Evolutionary conservation across 2,888 invertebrate genomes (phyloP).

Genomic region (Yponomeuta plumbellus): DNA sequence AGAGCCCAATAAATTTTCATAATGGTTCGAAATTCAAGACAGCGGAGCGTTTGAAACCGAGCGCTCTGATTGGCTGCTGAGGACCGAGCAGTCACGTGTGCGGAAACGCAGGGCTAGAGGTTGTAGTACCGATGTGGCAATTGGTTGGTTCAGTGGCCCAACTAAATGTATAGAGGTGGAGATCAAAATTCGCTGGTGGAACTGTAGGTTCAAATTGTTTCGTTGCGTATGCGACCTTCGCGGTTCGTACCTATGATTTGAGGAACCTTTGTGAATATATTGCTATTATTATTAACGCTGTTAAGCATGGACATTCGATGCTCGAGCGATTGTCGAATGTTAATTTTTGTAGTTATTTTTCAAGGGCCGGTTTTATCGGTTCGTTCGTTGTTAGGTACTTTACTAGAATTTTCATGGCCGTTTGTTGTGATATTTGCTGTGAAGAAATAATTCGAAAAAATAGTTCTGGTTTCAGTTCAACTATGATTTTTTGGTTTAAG

Average conservation of each 20-base stretch:
- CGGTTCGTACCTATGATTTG: neutral
- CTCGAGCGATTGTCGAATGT: neutral
- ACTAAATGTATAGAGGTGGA: neutral
- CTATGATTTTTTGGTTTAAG: neutral
- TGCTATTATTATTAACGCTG: neutral
- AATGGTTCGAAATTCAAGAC: conserved; percentile 8
- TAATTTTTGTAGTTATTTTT: neutral
- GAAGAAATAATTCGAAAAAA: neutral
- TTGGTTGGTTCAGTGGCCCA: neutral
- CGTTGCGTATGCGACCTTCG: conserved; percentile 10
- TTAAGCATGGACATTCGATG: neutral
- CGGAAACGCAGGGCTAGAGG: conserved; percentile 31
- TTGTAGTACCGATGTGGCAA: neutral
- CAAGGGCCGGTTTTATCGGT: neutral
- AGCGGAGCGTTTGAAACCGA: conserved; percentile 22
- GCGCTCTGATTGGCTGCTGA: conserved; percentile 30
- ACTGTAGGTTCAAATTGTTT: neutral
- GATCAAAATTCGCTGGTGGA: neutral
- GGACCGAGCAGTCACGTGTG: conserved; percentile 29
- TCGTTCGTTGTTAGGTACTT: neutral
- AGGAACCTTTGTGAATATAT: neutral
- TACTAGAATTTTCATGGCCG: neutral
- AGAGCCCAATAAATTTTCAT: neutral
- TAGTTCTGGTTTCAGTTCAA: neutral
- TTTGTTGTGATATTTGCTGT: neutral